Conservation (phyloP, 2,888 invertebrate genomes). For the Dicyrtomina minuta region DNA sequence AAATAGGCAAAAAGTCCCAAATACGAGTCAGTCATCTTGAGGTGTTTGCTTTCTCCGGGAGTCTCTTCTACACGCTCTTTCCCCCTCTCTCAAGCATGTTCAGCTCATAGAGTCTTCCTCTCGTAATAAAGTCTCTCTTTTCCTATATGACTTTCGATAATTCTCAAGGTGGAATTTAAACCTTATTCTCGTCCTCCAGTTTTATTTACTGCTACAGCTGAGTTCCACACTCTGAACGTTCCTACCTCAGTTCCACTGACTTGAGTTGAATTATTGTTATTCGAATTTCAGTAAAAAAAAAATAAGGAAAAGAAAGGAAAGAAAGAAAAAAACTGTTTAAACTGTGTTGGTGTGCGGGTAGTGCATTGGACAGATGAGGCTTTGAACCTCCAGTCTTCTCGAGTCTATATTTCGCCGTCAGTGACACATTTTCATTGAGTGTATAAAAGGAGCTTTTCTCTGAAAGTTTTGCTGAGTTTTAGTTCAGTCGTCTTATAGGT, state of each 20-base stretch:
- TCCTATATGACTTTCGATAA: neutral
- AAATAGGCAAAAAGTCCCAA: slow-evolving; percentile 20
- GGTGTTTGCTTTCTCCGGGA: slow-evolving; percentile 40
- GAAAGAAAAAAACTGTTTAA: neutral
- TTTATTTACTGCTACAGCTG: neutral
- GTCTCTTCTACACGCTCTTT: neutral
- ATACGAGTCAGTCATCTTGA: slow-evolving; percentile 36
- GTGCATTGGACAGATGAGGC: no score
- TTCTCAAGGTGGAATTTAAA: neutral
- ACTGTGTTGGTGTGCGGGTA: neutral
- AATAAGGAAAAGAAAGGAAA: no score
- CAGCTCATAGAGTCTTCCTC: no score
- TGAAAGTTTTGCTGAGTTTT: no score
- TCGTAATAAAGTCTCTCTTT: neutral
- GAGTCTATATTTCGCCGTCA: no score
- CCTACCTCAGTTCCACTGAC: neutral
- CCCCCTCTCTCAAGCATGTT: neutral
- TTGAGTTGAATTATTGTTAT: neutral
- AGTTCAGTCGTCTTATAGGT: no score
- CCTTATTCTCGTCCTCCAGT: neutral
- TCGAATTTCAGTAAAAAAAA: no score
- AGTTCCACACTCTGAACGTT: neutral
- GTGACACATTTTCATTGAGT: no score
- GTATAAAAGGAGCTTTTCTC: no score
- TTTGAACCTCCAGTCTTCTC: no score